A percentile compares a stretch with the other conserved stretches of the same genome.
Evolutionary conservation across 2,797 vertebrate genomes (phyloP).

Genomic region (Crocodylus rhombifer): DNA sequence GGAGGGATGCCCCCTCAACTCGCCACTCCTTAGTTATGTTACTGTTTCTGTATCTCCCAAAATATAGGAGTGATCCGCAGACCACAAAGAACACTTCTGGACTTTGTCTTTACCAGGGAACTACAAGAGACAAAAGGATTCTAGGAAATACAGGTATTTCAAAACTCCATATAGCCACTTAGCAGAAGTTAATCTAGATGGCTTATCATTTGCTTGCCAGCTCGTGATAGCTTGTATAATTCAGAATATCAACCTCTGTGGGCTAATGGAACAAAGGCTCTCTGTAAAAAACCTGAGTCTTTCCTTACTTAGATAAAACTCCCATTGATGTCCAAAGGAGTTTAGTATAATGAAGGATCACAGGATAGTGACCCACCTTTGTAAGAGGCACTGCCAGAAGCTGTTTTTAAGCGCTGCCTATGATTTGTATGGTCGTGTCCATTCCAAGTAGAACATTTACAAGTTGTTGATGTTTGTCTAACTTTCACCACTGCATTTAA

Average conservation of each 20-base stretch:
- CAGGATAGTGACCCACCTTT: slow-evolving; percentile 41
- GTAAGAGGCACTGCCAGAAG: background rate
- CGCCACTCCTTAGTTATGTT: no score
- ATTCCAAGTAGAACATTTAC: background rate
- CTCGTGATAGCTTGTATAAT: slow-evolving; percentile 15
- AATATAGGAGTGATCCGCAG: background rate
- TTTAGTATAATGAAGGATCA: slow-evolving; percentile 61
- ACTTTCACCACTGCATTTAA: rapidly evolving
- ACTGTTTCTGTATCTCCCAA: background rate
- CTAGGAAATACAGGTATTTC: background rate
- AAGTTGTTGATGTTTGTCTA: background rate
- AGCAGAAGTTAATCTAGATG: background rate
- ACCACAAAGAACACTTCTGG: background rate
- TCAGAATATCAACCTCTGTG: slow-evolving; percentile 44
- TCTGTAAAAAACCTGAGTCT: slow-evolving; percentile 34
- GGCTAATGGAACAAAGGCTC: slow-evolving; percentile 55
- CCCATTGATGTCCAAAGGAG: slow-evolving; percentile 50
- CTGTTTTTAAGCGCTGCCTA: background rate
- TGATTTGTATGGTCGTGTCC: slow-evolving; percentile 41
- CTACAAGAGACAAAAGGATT: background rate
- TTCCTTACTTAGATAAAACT: slow-evolving; percentile 61
- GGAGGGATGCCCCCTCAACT: no score
- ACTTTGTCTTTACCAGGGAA: background rate
- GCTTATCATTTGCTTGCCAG: slow-evolving; percentile 37
- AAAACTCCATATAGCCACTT: background rate